Base-by-base conservation (phyloP, 2,797 vertebrate species). In the Clarias pachynema region DNA sequence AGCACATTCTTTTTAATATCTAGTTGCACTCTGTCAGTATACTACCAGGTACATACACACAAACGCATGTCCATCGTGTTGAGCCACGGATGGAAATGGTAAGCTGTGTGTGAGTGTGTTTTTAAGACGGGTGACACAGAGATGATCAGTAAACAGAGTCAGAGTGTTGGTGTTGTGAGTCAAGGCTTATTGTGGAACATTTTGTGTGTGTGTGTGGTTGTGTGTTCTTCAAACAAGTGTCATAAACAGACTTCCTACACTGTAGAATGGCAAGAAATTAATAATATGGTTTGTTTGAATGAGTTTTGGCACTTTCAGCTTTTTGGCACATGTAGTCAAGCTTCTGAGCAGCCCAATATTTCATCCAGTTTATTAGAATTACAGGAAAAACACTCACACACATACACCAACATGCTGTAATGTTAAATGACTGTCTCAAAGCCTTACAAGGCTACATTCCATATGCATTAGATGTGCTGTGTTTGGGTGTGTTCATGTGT, bases 81-180 rank as follows among this genome's bases (percentile, higher is more conserved):
- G 26, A 31, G 5, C 26, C 14, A 16, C 29, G 26, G 14, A 18
- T 66, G n/a, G 14, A 66, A 56, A 18, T n/a, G 44, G 15, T 49
- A 20, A 16, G 37, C 18, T 59, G 49, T 78, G 74, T 78, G 53
- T 78, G 44, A 57, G 40, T 78, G 49, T 59, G 22, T 60, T 88
- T 89, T 29, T 9, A 85, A 85, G 86, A 88, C 87, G 90, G 91
- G 87, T 89, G 90, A 85, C 88, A 91, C 89, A 86, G 86, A 49
- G 74, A 79, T 68, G 82, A 90, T 87, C 74, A 81, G 92, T 90
- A 90, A 89, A 90, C 88, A 91, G 90, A 91, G 90, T 88, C 79
- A 73, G 59, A 56, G 93, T 57, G 93, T 94, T 88, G 92, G 85
- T 83, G 63, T 60, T 90, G 93, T 91, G 86, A 86, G 84, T 91